Evolutionary conservation across 2,797 vertebrate genomes (phyloP).

Genomic region (Rhincodon typus): DNA sequence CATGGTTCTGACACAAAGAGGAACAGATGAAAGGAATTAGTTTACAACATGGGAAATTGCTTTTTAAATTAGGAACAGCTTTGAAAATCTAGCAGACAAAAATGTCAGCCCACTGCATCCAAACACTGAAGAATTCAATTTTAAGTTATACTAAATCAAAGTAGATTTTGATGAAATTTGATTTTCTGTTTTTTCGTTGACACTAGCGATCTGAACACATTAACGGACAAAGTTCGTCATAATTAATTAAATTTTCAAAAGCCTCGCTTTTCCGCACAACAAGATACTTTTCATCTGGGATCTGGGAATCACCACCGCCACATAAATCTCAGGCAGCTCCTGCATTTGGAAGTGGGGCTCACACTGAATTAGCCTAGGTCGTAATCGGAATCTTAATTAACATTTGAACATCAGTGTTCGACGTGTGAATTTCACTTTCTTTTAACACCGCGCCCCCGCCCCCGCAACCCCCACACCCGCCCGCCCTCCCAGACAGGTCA

Average conservation of each 20-base stretch:
- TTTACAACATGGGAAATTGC: not conserved
- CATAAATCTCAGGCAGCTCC: not conserved
- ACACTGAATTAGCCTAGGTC: not conserved
- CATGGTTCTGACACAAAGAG: not conserved
- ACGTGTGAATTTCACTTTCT: not conserved
- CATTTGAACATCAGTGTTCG: not conserved
- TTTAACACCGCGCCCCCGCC: too few relatives aligned
- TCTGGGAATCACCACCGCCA: not conserved
- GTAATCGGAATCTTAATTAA: not conserved
- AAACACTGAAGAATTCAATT: not conserved
- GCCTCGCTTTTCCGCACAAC: not conserved
- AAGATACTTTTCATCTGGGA: not conserved
- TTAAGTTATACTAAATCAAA: not conserved
- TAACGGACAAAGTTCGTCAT: not conserved
- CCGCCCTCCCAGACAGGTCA: not conserved
- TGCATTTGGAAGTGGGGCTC: not conserved
- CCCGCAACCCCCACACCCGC: too few relatives aligned
- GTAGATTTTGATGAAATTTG: not conserved
- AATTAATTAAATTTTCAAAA: not conserved
- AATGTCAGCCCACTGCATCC: not conserved
- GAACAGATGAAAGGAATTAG: not conserved
- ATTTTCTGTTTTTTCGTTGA: not conserved
- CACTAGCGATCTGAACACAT: not conserved
- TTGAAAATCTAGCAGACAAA: not conserved
- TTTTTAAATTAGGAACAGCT: not conserved